A percentile compares a stretch with the other conserved stretches of the same genome.
Evolutionary conservation across 2,888 invertebrate genomes (phyloP).

Genomic region (Chydorus sphaericus): DNA sequence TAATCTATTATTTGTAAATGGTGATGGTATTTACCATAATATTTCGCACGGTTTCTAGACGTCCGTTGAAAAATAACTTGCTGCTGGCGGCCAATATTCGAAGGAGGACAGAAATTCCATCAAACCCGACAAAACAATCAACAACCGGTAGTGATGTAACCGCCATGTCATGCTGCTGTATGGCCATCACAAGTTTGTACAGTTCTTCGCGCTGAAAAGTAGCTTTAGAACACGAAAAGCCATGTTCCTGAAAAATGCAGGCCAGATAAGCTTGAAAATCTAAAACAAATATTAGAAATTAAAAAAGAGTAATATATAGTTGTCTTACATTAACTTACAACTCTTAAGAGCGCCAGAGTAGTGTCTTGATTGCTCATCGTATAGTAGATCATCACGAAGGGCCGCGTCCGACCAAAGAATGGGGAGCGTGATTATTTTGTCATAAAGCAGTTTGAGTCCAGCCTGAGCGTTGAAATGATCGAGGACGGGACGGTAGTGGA

Average conservation of each 20-base stretch:
- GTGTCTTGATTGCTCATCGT: slow-evolving; percentile 79
- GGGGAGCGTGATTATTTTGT: slow-evolving; percentile 78
- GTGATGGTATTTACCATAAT: slow-evolving; percentile 34
- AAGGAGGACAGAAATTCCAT: slow-evolving; percentile 59
- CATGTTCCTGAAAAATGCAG: slow-evolving; percentile 36
- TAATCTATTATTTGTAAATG: neutral
- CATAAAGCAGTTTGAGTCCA: slow-evolving; percentile 81
- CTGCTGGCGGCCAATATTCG: slow-evolving; percentile 77
- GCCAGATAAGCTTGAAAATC: slow-evolving; percentile 81
- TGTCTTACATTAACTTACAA: too few species aligned
- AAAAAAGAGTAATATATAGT: too few species aligned
- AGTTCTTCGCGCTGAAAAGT: slow-evolving; percentile 44
- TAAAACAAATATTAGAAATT: too few species aligned
- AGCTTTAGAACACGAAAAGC: slow-evolving; percentile 24
- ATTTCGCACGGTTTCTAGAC: slow-evolving; percentile 64
- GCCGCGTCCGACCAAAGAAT: slow-evolving; percentile 59
- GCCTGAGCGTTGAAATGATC: slow-evolving; percentile 91
- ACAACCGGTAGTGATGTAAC: slow-evolving; percentile 80
- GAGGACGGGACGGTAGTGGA: slow-evolving; percentile 80
- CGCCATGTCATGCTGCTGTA: slow-evolving; percentile 56
- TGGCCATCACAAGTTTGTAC: slow-evolving; percentile 64
- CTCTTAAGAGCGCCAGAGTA: slow-evolving; percentile 77
- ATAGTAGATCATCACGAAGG: slow-evolving; percentile 36
- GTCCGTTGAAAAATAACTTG: slow-evolving; percentile 81
- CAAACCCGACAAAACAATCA: slow-evolving; percentile 64